phyloP scores from a whole-genome alignment of 2,888 invertebrate species.

The Seladonia tumulorum region DNA sequence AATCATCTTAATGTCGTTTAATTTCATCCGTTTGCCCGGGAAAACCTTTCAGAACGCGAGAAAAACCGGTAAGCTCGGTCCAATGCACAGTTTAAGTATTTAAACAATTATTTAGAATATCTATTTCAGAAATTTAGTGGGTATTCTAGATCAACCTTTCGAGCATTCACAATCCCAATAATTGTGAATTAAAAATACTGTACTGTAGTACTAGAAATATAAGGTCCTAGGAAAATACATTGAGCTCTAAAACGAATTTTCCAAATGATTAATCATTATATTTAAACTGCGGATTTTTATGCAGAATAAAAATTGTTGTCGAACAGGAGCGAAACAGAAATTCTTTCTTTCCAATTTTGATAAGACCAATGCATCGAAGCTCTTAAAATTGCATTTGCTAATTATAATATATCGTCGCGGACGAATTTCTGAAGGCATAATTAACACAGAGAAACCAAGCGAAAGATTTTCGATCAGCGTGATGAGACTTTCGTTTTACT shows the following conservation, averaged over 20 bases:
- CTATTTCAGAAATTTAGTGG: neutral
- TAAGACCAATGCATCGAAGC: too few relatives aligned
- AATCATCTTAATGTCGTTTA: neutral
- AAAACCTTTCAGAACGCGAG: neutral
- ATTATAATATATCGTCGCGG: neutral
- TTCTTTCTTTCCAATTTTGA: too few relatives aligned
- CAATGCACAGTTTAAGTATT: neutral
- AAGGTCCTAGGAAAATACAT: neutral
- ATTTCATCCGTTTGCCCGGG: neutral
- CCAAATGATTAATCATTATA: too few relatives aligned
- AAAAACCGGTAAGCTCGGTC: neutral
- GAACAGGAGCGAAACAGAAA: too few relatives aligned
- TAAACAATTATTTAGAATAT: neutral
- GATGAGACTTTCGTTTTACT: neutral
- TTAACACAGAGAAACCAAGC: neutral
- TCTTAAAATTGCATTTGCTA: neutral
- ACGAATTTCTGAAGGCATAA: neutral
- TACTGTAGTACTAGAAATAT: too few relatives aligned
- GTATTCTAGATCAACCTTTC: too few relatives aligned
- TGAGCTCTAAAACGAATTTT: too few relatives aligned
- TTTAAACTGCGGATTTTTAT: too few relatives aligned
- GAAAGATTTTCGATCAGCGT: neutral
- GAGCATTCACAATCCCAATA: too few relatives aligned
- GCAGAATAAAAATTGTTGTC: too few relatives aligned
- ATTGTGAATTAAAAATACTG: too few relatives aligned